These are phyloP conservation scores for Drosophila ironensis DNA, from an alignment of 1,140 invertebrate genomes.

Conservation along the genomic window DNA sequence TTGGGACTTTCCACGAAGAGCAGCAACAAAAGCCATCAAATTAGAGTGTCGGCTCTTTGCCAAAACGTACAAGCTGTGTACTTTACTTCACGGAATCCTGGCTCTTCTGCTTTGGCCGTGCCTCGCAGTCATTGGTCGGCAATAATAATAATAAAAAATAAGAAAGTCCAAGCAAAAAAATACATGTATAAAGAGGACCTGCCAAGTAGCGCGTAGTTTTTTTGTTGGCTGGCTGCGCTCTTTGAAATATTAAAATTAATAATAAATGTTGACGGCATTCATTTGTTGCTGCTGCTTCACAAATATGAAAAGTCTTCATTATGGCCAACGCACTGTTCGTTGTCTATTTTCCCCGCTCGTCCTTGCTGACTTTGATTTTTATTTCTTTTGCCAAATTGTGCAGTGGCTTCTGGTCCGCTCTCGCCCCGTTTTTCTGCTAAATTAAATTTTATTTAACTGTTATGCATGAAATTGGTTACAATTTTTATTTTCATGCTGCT, in stretches of 20 bases:
- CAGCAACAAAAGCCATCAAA: slow-evolving; percentile 32
- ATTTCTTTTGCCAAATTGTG: slow-evolving; percentile 47
- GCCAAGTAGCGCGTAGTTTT: slow-evolving; percentile 25
- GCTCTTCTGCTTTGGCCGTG: background rate
- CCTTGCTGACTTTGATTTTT: slow-evolving; percentile 32
- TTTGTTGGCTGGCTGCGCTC: slow-evolving; percentile 33
- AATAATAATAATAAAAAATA: background rate
- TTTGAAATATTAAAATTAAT: slow-evolving; percentile 80
- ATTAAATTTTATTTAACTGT: slow-evolving; percentile 80
- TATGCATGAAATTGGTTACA: slow-evolving; percentile 68
- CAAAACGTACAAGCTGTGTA: slow-evolving; percentile 22
- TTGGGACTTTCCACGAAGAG: background rate
- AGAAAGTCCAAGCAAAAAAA: background rate
- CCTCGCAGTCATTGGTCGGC: slow-evolving; percentile 8
- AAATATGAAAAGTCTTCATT: slow-evolving; percentile 54
- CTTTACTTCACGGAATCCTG: background rate
- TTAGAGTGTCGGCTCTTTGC: slow-evolving; percentile 35
- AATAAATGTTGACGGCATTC: slow-evolving; percentile 66
- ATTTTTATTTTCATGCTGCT: slow-evolving; percentile 65
- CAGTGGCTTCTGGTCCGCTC: slow-evolving; percentile 27
- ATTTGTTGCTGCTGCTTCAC: slow-evolving; percentile 50
- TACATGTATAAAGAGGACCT: slow-evolving; percentile 13
- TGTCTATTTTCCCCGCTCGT: slow-evolving; percentile 27
- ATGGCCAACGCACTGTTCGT: slow-evolving; percentile 43
- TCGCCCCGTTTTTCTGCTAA: slow-evolving; percentile 56